Evolutionary conservation across 1,140 invertebrate genomes (phyloP).

Genomic region (Dermatophagoides farinae): DNA sequence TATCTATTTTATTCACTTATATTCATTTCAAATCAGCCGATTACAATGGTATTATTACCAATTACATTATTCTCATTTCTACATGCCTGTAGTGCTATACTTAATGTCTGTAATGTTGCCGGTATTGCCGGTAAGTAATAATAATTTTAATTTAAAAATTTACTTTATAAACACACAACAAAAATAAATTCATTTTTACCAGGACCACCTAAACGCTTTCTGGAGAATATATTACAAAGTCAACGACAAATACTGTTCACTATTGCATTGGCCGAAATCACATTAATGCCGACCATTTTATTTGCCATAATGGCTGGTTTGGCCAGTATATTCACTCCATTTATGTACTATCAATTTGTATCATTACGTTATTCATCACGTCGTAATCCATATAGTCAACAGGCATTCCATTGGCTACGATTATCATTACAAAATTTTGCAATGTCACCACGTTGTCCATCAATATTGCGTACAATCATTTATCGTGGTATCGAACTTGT

Average conservation of each 20-base stretch:
- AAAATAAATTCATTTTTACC: constrained; percentile 1
- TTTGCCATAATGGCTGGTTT: constrained; percentile 9
- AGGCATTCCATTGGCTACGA: constrained; percentile 17
- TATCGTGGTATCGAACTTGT: background rate
- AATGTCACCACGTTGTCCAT: background rate
- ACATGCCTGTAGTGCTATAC: constrained; percentile 70
- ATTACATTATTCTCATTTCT: constrained; percentile 70
- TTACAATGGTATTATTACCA: constrained; percentile 68
- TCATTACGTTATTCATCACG: constrained; percentile 65
- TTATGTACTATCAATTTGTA: constrained; percentile 87
- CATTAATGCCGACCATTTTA: constrained; percentile 13
- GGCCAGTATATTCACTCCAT: constrained; percentile 43
- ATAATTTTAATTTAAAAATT: constrained; percentile 12
- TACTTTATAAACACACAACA: background rate
- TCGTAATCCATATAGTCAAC: constrained; percentile 72
- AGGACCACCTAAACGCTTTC: constrained; percentile 21
- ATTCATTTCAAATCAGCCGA: constrained; percentile 67
- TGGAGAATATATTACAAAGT: constrained; percentile 4
- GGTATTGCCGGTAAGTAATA: constrained; percentile 18
- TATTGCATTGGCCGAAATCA: constrained; percentile 15
- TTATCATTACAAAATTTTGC: background rate
- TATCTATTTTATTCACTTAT: constrained; percentile 85
- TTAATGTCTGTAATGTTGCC: constrained; percentile 72
- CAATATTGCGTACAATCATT: background rate
- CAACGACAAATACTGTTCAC: constrained; percentile 12